phyloP scores from a whole-genome alignment of 2,888 invertebrate genomes.

The Dasysyrphus albostriatus region DNA sequence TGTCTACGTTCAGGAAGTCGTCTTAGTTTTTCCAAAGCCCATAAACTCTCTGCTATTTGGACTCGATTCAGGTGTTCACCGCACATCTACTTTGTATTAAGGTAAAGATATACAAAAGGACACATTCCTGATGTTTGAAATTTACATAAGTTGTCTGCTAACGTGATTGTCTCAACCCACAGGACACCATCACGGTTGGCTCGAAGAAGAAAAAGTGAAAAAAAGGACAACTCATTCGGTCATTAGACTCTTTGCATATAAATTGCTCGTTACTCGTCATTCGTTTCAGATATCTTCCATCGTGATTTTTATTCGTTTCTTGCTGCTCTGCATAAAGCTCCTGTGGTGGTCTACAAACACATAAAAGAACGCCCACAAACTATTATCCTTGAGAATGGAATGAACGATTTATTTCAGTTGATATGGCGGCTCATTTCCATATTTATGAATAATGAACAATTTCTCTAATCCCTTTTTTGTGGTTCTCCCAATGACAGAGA shows the following conservation, averaged over 20 bases:
- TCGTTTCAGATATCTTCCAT: conserved; percentile 76
- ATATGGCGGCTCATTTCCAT: conserved; percentile 80
- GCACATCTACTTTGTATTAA: neutral
- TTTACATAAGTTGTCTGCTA: conserved; percentile 73
- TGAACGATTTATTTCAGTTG: conserved; percentile 82
- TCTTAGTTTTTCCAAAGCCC: conserved; percentile 20
- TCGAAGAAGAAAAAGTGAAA: conserved; percentile 33
- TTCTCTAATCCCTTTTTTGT: conserved; percentile 77
- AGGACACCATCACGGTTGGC: conserved; percentile 44
- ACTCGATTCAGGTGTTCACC: conserved; percentile 25
- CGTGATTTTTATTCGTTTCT: conserved; percentile 76
- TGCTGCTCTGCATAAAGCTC: conserved; percentile 72
- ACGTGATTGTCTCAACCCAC: conserved; percentile 59
- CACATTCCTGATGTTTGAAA: conserved; percentile 53
- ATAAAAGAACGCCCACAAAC: conserved; percentile 68
- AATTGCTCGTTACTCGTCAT: conserved; percentile 76
- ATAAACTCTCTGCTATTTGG: conserved; percentile 11
- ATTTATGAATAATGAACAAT: conserved; percentile 84
- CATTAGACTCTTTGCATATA: conserved; percentile 76
- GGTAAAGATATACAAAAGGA: neutral
- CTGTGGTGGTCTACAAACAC: neutral
- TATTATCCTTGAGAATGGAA: conserved; percentile 78
- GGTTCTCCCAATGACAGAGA: conserved; percentile 70
- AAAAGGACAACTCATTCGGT: conserved; percentile 76
- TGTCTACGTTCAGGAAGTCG: conserved; percentile 65